Conservation (phyloP, 2,113 vertebrate genomes). For the Oenanthe melanoleuca region DNA sequence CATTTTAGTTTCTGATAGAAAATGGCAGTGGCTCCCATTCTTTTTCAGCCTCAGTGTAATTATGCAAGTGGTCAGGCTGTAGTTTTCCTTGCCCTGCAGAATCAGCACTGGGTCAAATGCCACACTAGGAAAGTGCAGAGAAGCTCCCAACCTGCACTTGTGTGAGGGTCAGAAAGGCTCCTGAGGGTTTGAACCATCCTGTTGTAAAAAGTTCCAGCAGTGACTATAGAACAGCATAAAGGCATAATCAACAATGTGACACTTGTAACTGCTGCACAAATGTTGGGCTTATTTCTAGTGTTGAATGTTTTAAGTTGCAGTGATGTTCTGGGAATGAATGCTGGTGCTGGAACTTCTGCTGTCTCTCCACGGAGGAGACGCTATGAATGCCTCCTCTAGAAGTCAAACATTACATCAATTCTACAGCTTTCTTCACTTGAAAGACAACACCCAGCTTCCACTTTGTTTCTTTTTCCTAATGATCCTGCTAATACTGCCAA, state of each 20-base stretch:
- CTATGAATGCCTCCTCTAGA: not conserved
- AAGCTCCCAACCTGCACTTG: not conserved
- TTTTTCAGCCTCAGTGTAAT: not conserved
- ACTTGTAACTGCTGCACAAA: not conserved
- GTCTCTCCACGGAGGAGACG: not conserved
- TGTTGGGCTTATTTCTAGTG: not conserved
- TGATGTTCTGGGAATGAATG: not conserved
- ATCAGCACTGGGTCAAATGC: not conserved
- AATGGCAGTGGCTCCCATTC: not conserved
- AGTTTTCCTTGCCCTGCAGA: not conserved
- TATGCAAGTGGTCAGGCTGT: not conserved
- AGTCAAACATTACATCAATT: slow-evolving; percentile 49
- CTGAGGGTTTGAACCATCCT: not conserved
- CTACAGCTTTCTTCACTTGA: slow-evolving; percentile 59
- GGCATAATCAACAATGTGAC: not conserved
- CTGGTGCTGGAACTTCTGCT: slow-evolving; percentile 22
- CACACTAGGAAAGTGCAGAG: not conserved
- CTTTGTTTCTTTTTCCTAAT: slow-evolving; percentile 59
- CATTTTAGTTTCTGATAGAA: not conserved
- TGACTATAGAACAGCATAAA: not conserved
- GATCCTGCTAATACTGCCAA: slow-evolving; percentile 30
- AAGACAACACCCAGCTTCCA: slow-evolving; percentile 52
- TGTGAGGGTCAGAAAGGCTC: not conserved
- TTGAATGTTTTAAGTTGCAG: not conserved
- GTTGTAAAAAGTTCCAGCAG: not conserved